Evolutionary conservation across 2,888 invertebrate species (phyloP), one percentile per base, ranked within the genome.

Genomic region (Drosophila tanythrix): DNA sequence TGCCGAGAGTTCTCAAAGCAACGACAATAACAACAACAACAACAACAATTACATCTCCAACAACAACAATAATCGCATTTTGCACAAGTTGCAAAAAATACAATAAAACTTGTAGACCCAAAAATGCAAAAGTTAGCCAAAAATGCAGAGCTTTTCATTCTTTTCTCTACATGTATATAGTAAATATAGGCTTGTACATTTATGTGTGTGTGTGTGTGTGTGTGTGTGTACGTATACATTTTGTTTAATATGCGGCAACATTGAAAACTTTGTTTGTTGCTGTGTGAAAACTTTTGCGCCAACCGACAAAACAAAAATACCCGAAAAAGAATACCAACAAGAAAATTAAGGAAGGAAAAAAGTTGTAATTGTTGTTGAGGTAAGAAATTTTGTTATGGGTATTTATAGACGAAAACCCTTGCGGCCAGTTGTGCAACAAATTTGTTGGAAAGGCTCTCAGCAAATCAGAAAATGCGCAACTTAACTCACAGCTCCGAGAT

Each of bases 311-410:
- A 76, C 70, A 74, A 74, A 66, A 79, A 61, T 67, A 55, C 36
- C 33, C 51, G 25, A 52, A 50, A 46, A 40, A 55, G 50, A 61
- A 65, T 15, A 33, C 27, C 46, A 66, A 15, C 35, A 58, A 63
- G 60, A 73, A 72, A 70, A 67, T 64, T 66, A 59, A 48, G 65
- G 48, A 53, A 48, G 13, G 52, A 53, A 59, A 69, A 81, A 89
- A 81, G 79, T 87, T 89, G 77, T 87, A 89, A 89, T 89, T 89
- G 89, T 84, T 89, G 89, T 83, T 81, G 70, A 84, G 87, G 82
- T 79, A 89, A 89, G 77, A 81, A 74, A 87, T 89, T 46, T 85
- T 81, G 77, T 27, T 69, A 57, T 66, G 74, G 71, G 67, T 79
- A 81, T 81, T 83, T 70, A 74, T 83, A 72, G 70, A 66, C 58